These are phyloP conservation scores for Cynoglossus semilaevis DNA, from an alignment of 2,113 vertebrate species.

Conservation along the genomic window DNA sequence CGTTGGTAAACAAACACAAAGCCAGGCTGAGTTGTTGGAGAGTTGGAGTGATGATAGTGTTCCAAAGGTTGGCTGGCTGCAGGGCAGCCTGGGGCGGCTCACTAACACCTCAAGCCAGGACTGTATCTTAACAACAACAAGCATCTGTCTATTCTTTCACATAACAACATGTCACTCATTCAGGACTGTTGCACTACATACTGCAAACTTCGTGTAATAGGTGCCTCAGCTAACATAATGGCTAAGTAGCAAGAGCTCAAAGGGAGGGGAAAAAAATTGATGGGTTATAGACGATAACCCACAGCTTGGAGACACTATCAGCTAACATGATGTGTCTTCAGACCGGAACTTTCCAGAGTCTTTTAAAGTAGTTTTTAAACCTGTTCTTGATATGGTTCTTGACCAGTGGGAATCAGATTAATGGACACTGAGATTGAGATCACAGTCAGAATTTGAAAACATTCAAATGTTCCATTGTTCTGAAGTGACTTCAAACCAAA, in stretches of 20 bases:
- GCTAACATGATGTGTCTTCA: constrained; percentile 58
- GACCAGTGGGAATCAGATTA: too few relatives aligned
- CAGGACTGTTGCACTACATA: constrained; percentile 31
- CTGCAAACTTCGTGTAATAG: constrained; percentile 29
- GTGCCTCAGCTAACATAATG: constrained; percentile 24
- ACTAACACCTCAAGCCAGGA: constrained; percentile 65
- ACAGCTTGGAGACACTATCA: constrained; percentile 45
- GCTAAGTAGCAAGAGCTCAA: constrained; percentile 16
- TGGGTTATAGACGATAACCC: constrained; percentile 54
- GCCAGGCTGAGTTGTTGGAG: constrained; percentile 47
- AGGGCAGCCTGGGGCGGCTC: constrained; percentile 68
- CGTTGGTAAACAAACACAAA: constrained; percentile 57
- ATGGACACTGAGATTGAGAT: too few relatives aligned
- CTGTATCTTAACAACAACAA: constrained; percentile 72
- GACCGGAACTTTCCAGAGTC: constrained; percentile 34
- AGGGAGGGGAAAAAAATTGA: constrained; percentile 35
- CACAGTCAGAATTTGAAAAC: too few relatives aligned
- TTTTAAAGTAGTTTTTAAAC: constrained; percentile 20
- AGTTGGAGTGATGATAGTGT: constrained; percentile 69
- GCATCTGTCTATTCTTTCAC: constrained; percentile 67
- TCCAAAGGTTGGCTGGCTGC: constrained; percentile 65
- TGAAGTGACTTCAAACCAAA: too few relatives aligned
- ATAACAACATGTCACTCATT: constrained; percentile 60
- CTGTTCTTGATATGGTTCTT: too few relatives aligned
- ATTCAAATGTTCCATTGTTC: too few relatives aligned